phyloP scores from a whole-genome alignment of 2,797 vertebrate species.

The Coranthus polyacanthus region DNA sequence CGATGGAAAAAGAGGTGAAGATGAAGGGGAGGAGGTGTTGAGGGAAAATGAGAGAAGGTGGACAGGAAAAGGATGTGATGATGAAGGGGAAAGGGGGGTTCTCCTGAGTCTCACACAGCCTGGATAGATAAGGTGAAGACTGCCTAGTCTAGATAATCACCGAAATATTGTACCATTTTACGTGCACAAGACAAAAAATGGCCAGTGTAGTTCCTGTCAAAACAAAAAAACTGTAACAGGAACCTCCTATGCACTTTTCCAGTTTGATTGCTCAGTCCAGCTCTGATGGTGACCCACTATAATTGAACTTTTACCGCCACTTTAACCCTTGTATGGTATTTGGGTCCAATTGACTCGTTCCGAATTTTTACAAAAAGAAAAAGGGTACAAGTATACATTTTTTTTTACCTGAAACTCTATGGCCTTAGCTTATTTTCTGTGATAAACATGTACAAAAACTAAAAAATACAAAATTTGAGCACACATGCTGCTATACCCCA shows the following conservation, averaged over 20 bases:
- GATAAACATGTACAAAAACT: no score
- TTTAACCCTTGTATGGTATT: no score
- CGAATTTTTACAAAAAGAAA: no score
- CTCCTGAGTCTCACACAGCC: conserved; percentile 32
- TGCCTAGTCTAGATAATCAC: conserved; percentile 28
- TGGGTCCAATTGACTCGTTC: no score
- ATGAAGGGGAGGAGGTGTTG: conserved; percentile 32
- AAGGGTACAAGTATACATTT: no score
- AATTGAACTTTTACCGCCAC: conserved; percentile 24
- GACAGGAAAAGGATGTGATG: conserved; percentile 25
- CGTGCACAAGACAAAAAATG: conserved; percentile 9
- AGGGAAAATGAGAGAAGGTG: no score
- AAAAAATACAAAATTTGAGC: no score
- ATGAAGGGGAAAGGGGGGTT: conserved; percentile 43
- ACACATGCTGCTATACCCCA: no score
- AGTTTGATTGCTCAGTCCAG: not conserved
- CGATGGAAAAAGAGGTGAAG: conserved; percentile 36
- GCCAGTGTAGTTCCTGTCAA: conserved; percentile 26
- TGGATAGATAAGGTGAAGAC: conserved; percentile 32
- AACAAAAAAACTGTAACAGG: conserved; percentile 27
- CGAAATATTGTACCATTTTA: conserved; percentile 31
- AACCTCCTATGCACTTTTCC: no score
- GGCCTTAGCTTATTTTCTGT: no score
- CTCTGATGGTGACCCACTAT: conserved; percentile 28
- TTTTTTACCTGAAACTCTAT: no score